Base-by-base conservation (phyloP, 2,888 invertebrate genomes). In the Ferrisia virgata region DNA sequence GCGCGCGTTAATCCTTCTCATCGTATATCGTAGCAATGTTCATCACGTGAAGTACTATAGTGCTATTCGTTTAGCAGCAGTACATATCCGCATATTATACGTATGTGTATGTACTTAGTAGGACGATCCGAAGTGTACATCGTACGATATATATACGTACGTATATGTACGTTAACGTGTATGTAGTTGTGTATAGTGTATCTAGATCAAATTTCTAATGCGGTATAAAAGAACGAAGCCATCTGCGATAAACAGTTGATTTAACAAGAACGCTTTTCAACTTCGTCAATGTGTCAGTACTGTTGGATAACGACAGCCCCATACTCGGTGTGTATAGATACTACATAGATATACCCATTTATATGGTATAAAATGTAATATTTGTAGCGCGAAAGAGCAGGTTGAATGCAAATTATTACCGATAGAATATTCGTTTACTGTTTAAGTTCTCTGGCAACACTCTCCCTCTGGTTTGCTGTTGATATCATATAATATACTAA, bases 161-260 rank as follows among this genome's bases (percentile, higher is more conserved):
- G 22, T 53, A 53, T 22, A 22, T n/a, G 1, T 18, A 8, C 40
- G 13, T 11, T 13, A 11, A 40, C 13, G 40, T 40, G 40, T 40
- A 13, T n/a, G 40, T 40, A 40, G 5, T 36, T 3, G 36, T 36
- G 8, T 36, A 36, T 36, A 8, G 36, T 8, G 64, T 64, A 64
- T 64, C 64, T 64, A 64, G 64, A 64, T 64, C 64, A 28, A 64
- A 64, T 64, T 64, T 64, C 64, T 64, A 64, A 64, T 64, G 18
- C 64, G 28, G 28, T 25, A 64, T 28, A 28, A 28, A 64, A 28
- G 64, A 53, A 53, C 64, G 64, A 64, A 64, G 64, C 64, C 64
- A 64, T 64, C 64, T 64, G 64, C 64, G 64, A 64, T 64, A 64
- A 64, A 28, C 13, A 64, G 64, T 64, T 64, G 64, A 64, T 53